phyloP scores from a whole-genome alignment of 2,113 vertebrate species.

The Tachysurus fulvidraco region DNA sequence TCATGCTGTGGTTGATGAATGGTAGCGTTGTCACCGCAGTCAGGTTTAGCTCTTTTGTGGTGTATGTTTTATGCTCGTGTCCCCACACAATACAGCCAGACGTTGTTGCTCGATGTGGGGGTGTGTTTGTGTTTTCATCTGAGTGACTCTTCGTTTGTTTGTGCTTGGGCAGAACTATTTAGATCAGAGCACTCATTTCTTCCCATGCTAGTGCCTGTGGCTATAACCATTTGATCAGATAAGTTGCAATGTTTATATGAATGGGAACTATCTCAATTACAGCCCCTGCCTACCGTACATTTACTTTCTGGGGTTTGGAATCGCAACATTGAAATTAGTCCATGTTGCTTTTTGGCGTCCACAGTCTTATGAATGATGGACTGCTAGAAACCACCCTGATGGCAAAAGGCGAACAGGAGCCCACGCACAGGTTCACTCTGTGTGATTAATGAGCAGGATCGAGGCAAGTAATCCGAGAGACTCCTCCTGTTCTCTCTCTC shows the following conservation, averaged over 20 bases:
- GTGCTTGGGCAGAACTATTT: conserved; percentile 45
- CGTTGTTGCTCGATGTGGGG: conserved; percentile 40
- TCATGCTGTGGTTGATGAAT: conserved; percentile 66
- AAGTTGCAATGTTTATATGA: conserved; percentile 52
- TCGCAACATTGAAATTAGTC: conserved; percentile 22
- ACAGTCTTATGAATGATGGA: conserved; percentile 59
- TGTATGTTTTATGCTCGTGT: conserved; percentile 58
- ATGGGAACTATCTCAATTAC: conserved; percentile 49
- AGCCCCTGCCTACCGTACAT: background rate
- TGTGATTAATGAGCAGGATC: conserved; percentile 50
- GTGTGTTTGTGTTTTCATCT: conserved; percentile 46
- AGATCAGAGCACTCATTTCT: conserved; percentile 35
- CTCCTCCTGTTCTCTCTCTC: conserved; percentile 27
- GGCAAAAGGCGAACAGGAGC: conserved; percentile 45
- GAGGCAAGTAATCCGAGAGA: conserved; percentile 34
- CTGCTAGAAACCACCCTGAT: conserved; percentile 36
- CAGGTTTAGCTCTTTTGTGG: conserved; percentile 71
- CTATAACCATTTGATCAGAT: conserved; percentile 51
- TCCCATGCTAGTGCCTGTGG: conserved; percentile 11
- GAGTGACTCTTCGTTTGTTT: conserved; percentile 44
- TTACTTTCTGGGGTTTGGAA: background rate
- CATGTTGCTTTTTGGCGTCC: background rate
- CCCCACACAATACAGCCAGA: conserved; percentile 56
- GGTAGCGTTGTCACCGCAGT: conserved; percentile 70
- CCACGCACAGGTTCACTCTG: conserved; percentile 56